A percentile compares a stretch with the other conserved stretches of the same genome.
phyloP scores from a whole-genome alignment of 2,888 invertebrate species.

The Pseudanteris insignis region DNA sequence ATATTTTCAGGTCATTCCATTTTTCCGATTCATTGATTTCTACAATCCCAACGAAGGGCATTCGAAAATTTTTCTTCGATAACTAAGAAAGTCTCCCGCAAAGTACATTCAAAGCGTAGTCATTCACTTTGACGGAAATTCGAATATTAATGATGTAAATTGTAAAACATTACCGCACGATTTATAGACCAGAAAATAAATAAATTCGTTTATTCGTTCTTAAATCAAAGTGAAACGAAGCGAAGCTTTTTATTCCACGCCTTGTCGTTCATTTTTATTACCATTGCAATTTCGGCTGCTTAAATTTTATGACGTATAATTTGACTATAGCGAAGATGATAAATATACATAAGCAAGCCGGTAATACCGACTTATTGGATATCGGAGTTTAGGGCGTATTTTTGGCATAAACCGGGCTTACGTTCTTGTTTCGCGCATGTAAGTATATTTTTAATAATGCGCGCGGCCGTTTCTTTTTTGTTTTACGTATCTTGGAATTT shows the following conservation, averaged over 20 bases:
- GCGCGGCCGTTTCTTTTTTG: constrained; percentile 25
- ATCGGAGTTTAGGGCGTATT: constrained; percentile 26
- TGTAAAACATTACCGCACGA: too few species aligned
- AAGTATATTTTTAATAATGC: constrained; percentile 37
- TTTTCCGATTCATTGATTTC: too few species aligned
- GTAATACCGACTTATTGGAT: constrained; percentile 21
- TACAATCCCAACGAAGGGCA: too few species aligned
- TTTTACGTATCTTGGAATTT: constrained; percentile 32
- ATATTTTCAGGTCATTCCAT: too few species aligned
- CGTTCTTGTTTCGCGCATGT: constrained; percentile 19
- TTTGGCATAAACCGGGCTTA: constrained; percentile 29
- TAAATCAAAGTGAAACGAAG: constrained; percentile 17
- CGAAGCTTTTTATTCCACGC: constrained; percentile 18
- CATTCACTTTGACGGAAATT: too few species aligned
- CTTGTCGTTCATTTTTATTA: constrained; percentile 32
- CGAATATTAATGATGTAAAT: too few species aligned
- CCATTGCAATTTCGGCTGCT: constrained; percentile 25
- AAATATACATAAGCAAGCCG: constrained; percentile 30
- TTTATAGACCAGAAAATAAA: too few species aligned
- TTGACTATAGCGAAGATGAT: constrained; percentile 36
- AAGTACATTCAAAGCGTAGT: too few species aligned
- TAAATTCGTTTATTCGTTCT: too few species aligned
- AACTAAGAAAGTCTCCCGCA: too few species aligned
- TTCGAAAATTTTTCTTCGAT: too few species aligned
- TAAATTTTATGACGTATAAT: constrained; percentile 37